Conservation (phyloP, 2,888 invertebrate species). For the Lottia scabra region DNA sequence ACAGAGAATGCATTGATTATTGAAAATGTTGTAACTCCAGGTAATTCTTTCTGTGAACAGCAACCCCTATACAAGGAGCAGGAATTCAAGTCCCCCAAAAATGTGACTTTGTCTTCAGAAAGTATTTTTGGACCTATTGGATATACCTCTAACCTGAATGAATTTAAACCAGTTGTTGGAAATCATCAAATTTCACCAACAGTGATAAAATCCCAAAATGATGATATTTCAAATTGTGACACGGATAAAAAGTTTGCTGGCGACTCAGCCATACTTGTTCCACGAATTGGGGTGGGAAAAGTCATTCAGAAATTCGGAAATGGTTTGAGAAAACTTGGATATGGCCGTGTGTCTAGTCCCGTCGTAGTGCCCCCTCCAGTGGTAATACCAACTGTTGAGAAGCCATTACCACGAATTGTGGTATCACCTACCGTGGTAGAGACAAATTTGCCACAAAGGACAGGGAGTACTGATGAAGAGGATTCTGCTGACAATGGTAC, state of each 20-base stretch:
- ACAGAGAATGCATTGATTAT: too few species aligned
- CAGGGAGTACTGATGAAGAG: not conserved
- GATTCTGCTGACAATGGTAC: not conserved
- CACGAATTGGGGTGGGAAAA: not conserved
- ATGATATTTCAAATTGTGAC: too few species aligned
- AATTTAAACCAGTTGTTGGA: too few species aligned
- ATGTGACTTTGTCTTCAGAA: too few species aligned
- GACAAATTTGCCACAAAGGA: not conserved
- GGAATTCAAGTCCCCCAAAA: too few species aligned
- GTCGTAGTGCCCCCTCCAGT: not conserved
- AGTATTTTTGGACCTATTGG: too few species aligned
- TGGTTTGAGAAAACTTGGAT: not conserved
- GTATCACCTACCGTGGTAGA: not conserved
- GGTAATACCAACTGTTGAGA: not conserved
- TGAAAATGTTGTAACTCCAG: too few species aligned
- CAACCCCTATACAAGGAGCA: too few species aligned
- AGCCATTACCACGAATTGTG: not conserved
- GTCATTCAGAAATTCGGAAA: slow-evolving; percentile 1
- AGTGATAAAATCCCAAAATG: not conserved
- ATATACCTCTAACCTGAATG: too few species aligned
- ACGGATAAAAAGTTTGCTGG: too few species aligned
- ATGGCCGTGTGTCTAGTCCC: not conserved
- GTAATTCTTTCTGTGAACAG: too few species aligned
- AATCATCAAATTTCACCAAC: not conserved
- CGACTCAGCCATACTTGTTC: not conserved